phyloP scores from a whole-genome alignment of 2,888 invertebrate species.

The Drosophila neonasuta region DNA sequence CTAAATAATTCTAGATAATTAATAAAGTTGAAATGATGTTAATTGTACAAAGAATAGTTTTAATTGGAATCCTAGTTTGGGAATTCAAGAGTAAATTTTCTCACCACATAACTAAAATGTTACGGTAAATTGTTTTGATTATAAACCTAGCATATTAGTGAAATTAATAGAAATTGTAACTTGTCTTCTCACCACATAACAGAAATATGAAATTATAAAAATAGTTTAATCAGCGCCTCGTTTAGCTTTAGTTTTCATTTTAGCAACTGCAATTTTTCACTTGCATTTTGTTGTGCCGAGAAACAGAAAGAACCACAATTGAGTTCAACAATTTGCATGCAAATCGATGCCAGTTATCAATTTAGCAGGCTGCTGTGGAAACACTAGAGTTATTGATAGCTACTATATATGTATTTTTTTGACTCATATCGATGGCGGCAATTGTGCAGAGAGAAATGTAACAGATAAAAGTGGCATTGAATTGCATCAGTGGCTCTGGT shows the following conservation, averaged over 20 bases:
- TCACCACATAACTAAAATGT: no score
- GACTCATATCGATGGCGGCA: constrained; percentile 43
- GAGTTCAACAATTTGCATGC: constrained; percentile 65
- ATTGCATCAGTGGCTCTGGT: constrained; percentile 80
- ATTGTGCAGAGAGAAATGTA: constrained; percentile 21
- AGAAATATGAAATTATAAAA: no score
- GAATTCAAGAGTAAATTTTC: no score
- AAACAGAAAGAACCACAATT: constrained; percentile 47
- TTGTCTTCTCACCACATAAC: no score
- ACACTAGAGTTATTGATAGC: constrained; percentile 3
- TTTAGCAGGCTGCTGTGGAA: constrained; percentile 1
- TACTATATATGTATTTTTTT: constrained; percentile 1
- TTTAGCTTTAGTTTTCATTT: no score
- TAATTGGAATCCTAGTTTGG: no score
- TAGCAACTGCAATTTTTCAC: background rate
- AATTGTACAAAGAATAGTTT: background rate
- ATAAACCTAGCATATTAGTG: no score
- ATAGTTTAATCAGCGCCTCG: no score
- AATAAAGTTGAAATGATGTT: background rate
- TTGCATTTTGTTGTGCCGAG: constrained; percentile 7
- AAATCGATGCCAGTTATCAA: constrained; percentile 42
- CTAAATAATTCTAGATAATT: no score
- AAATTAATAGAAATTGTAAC: no score
- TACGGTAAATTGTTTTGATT: no score
- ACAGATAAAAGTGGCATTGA: constrained; percentile 69